Base-by-base conservation (phyloP, 2,113 vertebrate species). In the Syngnathus floridae region DNA sequence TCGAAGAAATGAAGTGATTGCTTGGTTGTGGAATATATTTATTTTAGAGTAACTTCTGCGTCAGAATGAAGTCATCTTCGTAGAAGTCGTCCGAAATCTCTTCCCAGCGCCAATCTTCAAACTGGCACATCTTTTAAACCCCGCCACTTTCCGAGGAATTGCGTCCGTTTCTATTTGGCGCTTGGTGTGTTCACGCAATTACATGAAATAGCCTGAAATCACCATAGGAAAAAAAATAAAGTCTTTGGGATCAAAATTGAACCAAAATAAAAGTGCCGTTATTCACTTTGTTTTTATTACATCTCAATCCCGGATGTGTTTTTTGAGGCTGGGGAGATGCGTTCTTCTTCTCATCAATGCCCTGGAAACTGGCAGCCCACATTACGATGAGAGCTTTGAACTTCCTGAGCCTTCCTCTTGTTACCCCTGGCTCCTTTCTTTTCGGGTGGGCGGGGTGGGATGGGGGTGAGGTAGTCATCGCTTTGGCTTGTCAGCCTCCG, bases 391-490 rank as follows among this genome's bases (percentile, higher is more conserved):
- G 74, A 74, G 71, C 87, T 88, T 85, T 87, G 87, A 88, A 87
- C 75, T 76, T 26, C 13, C 1, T 65, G 70, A 82, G 70, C 74
- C 71, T 31, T 31, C 26, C 26, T 68, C 78, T 69, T 74, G 66
- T 76, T 31, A 78, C 79, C 81, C 55, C 70, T 79, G 84, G 82
- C 82, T 88, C 85, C 79, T 81, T 82, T 88, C 85, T 80, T 80
- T 81, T 77, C 64, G 59, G 82, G 81, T 79, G 85, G 38, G 59
- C 21, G 59, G 59, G 38, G 38, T 61, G n/a, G 40, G 35, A 56
- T 35, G 13, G 54, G 2, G 54, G n/a, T 0, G 82, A 78, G 87
- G 82, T 81, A 84, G 82, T 84, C 76, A 78, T 76, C 59, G 73
- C 81, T 76, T 3, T 86, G 84, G 86, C 83, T 86, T 71, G 84